Conservation (phyloP, 30 jellyfish, hydroid and myxozoan genomes). For the Hydra vulgaris region DNA sequence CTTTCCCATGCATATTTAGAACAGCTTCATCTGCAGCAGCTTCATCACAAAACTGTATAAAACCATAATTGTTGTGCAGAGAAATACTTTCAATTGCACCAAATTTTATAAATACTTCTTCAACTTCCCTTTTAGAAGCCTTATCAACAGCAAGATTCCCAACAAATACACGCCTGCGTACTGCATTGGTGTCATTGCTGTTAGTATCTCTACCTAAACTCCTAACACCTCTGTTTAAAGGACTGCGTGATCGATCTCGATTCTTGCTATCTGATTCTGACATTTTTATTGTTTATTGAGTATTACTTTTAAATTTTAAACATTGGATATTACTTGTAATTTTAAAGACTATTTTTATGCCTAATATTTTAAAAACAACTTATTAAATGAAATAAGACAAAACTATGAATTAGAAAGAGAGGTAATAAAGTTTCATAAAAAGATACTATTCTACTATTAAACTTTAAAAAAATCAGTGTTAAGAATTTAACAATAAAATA, state of each 20-base stretch:
- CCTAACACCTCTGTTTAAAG: not conserved
- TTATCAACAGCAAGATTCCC: conserved; percentile 76
- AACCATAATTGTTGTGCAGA: conserved; percentile 73
- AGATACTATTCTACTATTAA: too few relatives aligned
- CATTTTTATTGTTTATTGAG: not conserved
- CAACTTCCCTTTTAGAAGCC: conserved; percentile 49
- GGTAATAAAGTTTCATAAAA: too few relatives aligned
- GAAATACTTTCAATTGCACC: conserved; percentile 77
- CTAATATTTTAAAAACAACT: too few relatives aligned
- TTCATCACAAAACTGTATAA: conserved; percentile 51
- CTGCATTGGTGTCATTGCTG: conserved; percentile 67
- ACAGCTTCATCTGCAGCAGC: conserved; percentile 84
- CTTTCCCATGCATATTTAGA: conserved; percentile 54
- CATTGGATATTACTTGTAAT: too few relatives aligned
- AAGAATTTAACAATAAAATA: too few relatives aligned
- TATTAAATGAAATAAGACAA: too few relatives aligned
- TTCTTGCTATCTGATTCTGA: conserved; percentile 4
- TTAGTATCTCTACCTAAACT: conserved; percentile 60
- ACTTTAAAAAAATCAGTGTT: too few relatives aligned
- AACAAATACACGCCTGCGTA: conserved; percentile 73
- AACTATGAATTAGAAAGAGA: too few relatives aligned
- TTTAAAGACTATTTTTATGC: too few relatives aligned
- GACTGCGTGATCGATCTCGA: not conserved
- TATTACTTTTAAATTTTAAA: too few relatives aligned
- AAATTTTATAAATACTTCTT: conserved; percentile 45